Base-by-base conservation (phyloP, 92 coral and sea anemone species). In the Siderastrea siderea region DNA sequence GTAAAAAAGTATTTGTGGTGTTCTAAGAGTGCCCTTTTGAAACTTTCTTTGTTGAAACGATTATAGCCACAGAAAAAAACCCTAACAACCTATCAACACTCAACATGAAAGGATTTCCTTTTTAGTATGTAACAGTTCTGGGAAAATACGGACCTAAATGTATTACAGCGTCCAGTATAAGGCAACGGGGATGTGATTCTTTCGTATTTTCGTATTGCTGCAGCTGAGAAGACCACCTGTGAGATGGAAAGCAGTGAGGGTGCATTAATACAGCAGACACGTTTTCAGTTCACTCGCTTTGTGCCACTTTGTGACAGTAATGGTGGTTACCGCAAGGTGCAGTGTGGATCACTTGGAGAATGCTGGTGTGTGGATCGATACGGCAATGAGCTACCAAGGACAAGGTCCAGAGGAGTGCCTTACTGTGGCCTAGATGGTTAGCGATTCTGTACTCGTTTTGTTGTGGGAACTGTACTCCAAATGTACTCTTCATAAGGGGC, bases 331-430 rank as follows among this genome's bases (percentile, higher is more conserved):
- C 86, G 91, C 70, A 64, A 77, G 19, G 79, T 93, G 51, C 98
- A 95, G 68, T 95, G 98, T 83, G 94, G 96, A 57, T 82, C 86
- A 38, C 90, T 84, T 48, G 98, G 98, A 16, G 94, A 90, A 86
- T 95, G 98, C 47, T 95, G 98, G 98, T 95, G 98, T 83, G 98
- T 95, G 68, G 98, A 95, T 75, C 81, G 96, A 88, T 95, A 93
- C 52, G 98, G 98, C 46, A 88, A 95, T 62, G 98, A 95, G 77
- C 71, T 95, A 61, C 98, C 98, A 53, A 87, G 98, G 63, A 95
- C 98, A 26, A 95, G 93, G 84, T 77, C 90, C 14, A 84, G 75
- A 59, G 96, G 98, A 63, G 53, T 91, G 3, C 92, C 95, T 54
- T 75, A 87, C 78, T 93, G 95, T 79, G 66, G 78, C 17, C 52